Percentiles rank a stretch among this genome's conserved stretches.
These are phyloP conservation scores for Epizoanthus ramosus DNA, from an alignment of 92 coral and sea anemone species.

Conservation along the genomic window DNA sequence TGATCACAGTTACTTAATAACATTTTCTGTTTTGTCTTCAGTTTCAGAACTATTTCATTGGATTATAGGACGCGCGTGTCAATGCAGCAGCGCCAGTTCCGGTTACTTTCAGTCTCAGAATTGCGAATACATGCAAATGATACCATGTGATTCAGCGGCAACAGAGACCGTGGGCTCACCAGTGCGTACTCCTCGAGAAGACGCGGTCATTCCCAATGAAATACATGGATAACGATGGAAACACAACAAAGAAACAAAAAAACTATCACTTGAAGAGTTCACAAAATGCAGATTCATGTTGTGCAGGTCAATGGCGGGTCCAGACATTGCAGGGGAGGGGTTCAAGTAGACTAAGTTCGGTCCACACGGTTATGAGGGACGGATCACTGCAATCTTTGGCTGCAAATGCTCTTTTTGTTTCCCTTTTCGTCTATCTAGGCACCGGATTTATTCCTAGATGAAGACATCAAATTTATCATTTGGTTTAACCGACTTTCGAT, in stretches of 20 bases:
- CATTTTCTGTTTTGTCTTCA: background rate
- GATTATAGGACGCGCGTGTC: conserved; percentile 63
- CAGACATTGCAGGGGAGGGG: background rate
- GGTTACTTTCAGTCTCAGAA: conserved; percentile 53
- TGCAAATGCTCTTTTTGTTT: no score
- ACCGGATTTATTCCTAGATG: no score
- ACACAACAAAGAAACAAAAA: background rate
- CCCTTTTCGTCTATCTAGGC: no score
- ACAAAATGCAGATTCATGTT: no score
- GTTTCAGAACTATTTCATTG: conserved; percentile 71
- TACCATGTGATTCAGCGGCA: conserved; percentile 72
- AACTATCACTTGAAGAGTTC: background rate
- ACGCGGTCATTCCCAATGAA: background rate
- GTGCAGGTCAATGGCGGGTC: background rate
- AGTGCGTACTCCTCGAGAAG: conserved; percentile 5
- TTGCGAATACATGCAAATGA: conserved; percentile 84
- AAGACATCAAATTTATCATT: no score
- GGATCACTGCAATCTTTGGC: no score
- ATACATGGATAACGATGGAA: conserved; percentile 4
- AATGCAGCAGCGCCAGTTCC: conserved; percentile 55
- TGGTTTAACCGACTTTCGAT: no score
- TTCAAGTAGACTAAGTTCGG: background rate
- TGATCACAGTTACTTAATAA: no score
- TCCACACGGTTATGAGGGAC: no score
- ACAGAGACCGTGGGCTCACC: conserved; percentile 45